Conservation (phyloP, 2,113 vertebrate species). For the Pseudorectes ferrugineus region DNA sequence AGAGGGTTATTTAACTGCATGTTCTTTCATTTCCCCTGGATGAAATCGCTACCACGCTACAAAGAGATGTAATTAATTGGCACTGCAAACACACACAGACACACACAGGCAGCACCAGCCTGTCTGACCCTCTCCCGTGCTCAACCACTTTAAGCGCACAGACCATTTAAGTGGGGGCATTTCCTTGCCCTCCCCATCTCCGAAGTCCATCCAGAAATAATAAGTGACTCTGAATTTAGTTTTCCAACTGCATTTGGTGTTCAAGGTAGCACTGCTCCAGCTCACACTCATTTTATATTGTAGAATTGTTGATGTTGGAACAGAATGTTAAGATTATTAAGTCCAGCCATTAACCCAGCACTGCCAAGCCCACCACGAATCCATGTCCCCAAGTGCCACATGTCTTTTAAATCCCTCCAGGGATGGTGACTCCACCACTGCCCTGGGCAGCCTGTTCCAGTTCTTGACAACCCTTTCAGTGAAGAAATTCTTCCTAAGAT, state of each 20-base stretch:
- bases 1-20: slow-evolving; percentile 8
- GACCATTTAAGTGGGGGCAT: not conserved
- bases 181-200: not conserved
- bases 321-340: not conserved
- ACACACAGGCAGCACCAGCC: not conserved
- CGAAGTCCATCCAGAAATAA: not conserved
- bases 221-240: not conserved
- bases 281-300: not conserved
- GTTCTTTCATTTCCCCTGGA: slow-evolving; percentile 9
- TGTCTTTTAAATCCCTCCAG: not conserved
- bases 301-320: not conserved
- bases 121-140: not conserved
- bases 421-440: not conserved
- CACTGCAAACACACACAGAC: not conserved
- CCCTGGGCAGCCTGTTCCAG: not conserved
- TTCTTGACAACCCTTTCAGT: not conserved
- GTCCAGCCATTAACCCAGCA: not conserved
- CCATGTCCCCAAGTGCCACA: not conserved
- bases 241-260: not conserved
- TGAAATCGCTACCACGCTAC: not conserved
- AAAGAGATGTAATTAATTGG: not conserved
- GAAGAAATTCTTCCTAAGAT: not conserved
- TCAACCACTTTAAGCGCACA: not conserved
- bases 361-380: not conserved
- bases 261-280: not conserved